Percentiles rank a stretch among this genome's conserved stretches.
These are phyloP conservation scores for Caenorhabditis japonica DNA, from an alignment of 2,888 invertebrate species.

Conservation along the genomic window DNA sequence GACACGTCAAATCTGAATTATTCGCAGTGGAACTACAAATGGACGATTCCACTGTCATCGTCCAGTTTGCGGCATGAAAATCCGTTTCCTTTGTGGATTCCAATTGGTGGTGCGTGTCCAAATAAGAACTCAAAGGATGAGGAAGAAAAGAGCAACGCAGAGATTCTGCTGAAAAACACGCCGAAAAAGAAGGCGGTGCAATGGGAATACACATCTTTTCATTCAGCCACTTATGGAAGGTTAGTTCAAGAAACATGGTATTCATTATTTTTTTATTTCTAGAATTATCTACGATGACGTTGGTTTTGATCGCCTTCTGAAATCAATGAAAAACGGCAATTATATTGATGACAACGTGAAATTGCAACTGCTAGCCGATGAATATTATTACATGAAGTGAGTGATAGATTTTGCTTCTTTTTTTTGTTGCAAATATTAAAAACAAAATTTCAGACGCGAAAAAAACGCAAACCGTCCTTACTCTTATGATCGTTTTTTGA, in stretches of 20 bases:
- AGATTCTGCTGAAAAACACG: too few species aligned
- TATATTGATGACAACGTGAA: constrained; percentile 36
- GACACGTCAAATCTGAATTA: constrained; percentile 12
- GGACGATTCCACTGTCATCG: constrained; percentile 44
- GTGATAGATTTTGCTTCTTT: constrained; percentile 1
- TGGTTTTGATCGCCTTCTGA: constrained; percentile 45
- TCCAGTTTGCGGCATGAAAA: constrained; percentile 10
- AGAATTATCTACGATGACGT: constrained; percentile 55
- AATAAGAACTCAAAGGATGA: neutral
- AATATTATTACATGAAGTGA: constrained; percentile 46
- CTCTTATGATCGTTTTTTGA: constrained; percentile 45
- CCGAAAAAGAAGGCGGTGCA: constrained; percentile 35
- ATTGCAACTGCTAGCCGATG: constrained; percentile 47
- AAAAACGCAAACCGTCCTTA: constrained; percentile 12
- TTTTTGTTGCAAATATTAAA: neutral
- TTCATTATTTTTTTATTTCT: neutral
- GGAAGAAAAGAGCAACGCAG: too few species aligned
- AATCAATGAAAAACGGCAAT: constrained; percentile 36
- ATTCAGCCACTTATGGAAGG: constrained; percentile 52
- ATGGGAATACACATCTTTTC: constrained; percentile 32
- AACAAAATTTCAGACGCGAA: constrained; percentile 37
- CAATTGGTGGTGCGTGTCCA: constrained; percentile 4
- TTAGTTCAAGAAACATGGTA: neutral
- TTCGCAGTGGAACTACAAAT: constrained; percentile 48
- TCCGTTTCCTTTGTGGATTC: constrained; percentile 23